Percentiles rank a stretch among this genome's conserved stretches.
Evolutionary conservation across 2,113 vertebrate genomes (phyloP).

Genomic region (Piaya cayana): DNA sequence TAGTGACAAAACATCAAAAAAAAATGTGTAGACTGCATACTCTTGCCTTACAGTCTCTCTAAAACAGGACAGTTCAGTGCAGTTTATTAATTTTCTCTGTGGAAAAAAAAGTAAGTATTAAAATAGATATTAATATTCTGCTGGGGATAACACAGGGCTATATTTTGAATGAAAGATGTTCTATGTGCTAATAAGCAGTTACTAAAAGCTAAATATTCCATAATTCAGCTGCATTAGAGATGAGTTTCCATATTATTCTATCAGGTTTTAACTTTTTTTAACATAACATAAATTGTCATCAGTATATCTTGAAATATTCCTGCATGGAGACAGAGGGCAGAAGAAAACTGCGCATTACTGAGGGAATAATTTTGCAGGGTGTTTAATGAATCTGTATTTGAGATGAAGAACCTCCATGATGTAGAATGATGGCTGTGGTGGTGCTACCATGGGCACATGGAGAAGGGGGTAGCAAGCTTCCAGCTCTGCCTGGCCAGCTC

Average conservation of each 20-base stretch:
- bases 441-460: fast-evolving
- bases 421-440: neutral
- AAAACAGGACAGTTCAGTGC: neutral
- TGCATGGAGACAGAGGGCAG: neutral
- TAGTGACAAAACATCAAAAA: neutral
- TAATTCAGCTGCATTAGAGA: neutral
- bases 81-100: neutral
- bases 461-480: neutral
- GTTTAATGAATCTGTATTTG: neutral
- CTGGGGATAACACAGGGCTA: neutral
- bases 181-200: neutral
- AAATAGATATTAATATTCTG: neutral
- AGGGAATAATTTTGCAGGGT: neutral
- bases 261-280: neutral
- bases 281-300: neutral
- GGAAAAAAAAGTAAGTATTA: neutral
- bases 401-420: neutral
- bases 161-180: neutral
- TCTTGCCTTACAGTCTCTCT: neutral
- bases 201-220: neutral
- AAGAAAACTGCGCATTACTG: neutral
- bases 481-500: neutral
- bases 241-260: neutral
- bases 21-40: neutral
- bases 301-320: neutral